Evolutionary conservation across 2,113 vertebrate species (phyloP).

Genomic region (Tachuris rubrigastra): DNA sequence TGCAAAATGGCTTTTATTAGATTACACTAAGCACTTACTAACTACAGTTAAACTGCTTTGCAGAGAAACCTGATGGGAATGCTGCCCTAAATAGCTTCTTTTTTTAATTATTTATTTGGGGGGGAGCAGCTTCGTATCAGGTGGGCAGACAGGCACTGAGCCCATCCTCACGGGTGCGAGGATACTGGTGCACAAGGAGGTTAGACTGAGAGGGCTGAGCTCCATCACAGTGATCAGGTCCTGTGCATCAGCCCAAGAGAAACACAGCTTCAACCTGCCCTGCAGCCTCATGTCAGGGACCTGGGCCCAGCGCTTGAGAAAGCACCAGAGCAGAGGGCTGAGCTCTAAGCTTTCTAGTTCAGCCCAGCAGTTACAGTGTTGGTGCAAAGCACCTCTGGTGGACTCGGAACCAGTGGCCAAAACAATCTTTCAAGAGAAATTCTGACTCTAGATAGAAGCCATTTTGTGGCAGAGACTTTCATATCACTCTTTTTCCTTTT

Average conservation of each 20-base stretch:
- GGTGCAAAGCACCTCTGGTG: neutral
- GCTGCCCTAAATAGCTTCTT: constrained; percentile 79
- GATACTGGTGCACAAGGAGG: rapidly evolving
- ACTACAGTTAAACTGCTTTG: constrained; percentile 86
- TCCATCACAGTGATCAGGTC: rapidly evolving
- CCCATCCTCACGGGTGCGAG: rapidly evolving
- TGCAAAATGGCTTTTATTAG: constrained; percentile 88
- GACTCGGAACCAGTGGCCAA: neutral
- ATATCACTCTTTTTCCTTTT: rapidly evolving
- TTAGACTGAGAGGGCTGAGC: neutral
- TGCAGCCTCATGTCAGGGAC: constrained; percentile 10
- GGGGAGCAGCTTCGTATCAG: neutral
- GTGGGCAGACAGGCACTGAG: neutral
- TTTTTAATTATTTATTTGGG: constrained; percentile 20
- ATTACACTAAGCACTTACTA: constrained; percentile 86
- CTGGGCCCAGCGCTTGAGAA: constrained; percentile 8
- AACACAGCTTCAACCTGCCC: neutral
- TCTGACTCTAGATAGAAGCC: neutral
- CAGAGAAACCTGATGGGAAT: constrained; percentile 78
- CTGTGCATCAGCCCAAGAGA: rapidly evolving
- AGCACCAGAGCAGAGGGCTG: neutral
- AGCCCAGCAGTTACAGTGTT: constrained; percentile 28
- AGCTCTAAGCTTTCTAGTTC: constrained; percentile 35
- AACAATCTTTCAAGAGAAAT: neutral
- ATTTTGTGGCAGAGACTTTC: neutral